A percentile compares a stretch with the other conserved stretches of the same genome.
phyloP scores from a whole-genome alignment of 1,140 invertebrate species.

The Drosophila lowei region DNA sequence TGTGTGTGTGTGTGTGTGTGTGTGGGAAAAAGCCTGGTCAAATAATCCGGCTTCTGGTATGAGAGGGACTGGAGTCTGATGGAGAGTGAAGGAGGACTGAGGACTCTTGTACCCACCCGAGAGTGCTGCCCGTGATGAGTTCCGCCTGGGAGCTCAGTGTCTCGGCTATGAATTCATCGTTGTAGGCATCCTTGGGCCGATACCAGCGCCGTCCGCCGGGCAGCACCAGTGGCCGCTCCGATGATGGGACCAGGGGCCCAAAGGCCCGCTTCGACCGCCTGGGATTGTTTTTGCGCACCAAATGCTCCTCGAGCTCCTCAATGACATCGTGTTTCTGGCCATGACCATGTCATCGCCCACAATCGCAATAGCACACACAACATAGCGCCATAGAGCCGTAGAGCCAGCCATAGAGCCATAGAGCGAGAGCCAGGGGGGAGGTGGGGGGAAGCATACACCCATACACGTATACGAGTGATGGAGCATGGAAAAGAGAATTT shows the following conservation, averaged over 20 bases:
- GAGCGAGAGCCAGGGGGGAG: conserved; percentile 1
- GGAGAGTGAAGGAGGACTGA: not conserved
- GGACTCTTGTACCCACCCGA: conserved; percentile 86
- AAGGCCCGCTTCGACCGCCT: conserved; percentile 84
- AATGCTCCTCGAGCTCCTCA: conserved; percentile 82
- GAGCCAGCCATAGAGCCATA: conserved; percentile 24
- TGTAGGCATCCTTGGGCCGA: conserved; percentile 89
- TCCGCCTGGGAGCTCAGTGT: conserved; percentile 89
- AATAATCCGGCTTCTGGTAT: too few species aligned
- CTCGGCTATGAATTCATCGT: conserved; percentile 90
- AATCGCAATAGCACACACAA: conserved; percentile 24
- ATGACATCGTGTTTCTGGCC: conserved; percentile 83
- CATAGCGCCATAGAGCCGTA: conserved; percentile 17
- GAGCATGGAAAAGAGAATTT: conserved; percentile 8
- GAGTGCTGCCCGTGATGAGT: conserved; percentile 88
- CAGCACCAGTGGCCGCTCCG: conserved; percentile 85
- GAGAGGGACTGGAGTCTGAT: conserved; percentile 5
- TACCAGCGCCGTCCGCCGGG: conserved; percentile 90
- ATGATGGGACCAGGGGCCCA: conserved; percentile 84
- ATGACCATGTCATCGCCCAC: conserved; percentile 38
- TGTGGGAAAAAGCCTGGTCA: conserved; percentile 1
- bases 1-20: conserved; percentile 24
- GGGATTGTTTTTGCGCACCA: conserved; percentile 83
- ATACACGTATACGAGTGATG: conserved; percentile 3
- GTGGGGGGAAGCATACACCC: conserved; percentile 20